These are phyloP conservation scores for Deroplatys truncata DNA, from an alignment of 2,888 invertebrate species.

Conservation along the genomic window DNA sequence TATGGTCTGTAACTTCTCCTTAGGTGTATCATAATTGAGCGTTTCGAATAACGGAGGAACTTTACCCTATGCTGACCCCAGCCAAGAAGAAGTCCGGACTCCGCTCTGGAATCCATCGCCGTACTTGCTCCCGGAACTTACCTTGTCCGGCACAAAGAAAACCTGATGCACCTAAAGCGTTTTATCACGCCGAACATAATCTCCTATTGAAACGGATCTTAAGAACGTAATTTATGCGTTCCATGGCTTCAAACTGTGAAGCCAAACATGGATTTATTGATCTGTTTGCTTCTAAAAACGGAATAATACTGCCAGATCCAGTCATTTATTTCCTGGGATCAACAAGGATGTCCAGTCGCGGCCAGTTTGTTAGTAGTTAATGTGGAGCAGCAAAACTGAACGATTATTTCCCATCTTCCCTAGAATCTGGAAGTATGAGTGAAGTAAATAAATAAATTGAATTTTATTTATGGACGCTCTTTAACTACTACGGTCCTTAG, in stretches of 20 bases:
- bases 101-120: background rate
- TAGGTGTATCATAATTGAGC: no score
- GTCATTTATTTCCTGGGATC: background rate
- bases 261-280: background rate
- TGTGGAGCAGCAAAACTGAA: no score
- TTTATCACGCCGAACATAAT: background rate
- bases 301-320: background rate
- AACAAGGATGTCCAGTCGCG: background rate
- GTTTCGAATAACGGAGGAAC: no score
- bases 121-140: background rate
- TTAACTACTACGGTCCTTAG: no score
- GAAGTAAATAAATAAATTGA: no score
- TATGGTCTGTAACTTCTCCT: no score
- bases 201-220: background rate
- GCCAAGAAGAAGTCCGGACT: background rate
- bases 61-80: background rate
- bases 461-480: no score
- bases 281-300: background rate
- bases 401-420: no score
- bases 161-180: background rate
- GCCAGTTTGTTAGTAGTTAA: no score
- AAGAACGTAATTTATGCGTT: background rate
- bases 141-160: background rate
- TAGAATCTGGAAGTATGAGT: no score
- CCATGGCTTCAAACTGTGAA: background rate